phyloP scores from a whole-genome alignment of 2,113 vertebrate genomes.

The Labrus mixtus region DNA sequence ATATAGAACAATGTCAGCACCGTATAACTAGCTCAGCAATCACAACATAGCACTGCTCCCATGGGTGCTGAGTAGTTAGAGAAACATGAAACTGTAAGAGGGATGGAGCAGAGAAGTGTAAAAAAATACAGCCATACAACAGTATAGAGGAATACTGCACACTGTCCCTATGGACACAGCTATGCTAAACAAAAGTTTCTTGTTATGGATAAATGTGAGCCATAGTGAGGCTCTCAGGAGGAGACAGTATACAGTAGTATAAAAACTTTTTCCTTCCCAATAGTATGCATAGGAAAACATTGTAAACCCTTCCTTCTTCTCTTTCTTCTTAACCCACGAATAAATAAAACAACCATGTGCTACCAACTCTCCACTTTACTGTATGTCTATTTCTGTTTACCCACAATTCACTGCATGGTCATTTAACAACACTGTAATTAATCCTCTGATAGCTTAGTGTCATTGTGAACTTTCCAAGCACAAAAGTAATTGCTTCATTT shows the following conservation, averaged over 20 bases:
- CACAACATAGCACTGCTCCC: constrained; percentile 59
- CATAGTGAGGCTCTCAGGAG: constrained; percentile 31
- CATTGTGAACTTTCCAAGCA: constrained; percentile 63
- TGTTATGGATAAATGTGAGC: constrained; percentile 34
- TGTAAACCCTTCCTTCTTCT: background rate
- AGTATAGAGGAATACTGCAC: constrained; percentile 27
- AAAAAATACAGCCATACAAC: constrained; percentile 32
- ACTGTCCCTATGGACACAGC: constrained; percentile 33
- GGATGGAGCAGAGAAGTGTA: constrained; percentile 15
- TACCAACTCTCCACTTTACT: constrained; percentile 45
- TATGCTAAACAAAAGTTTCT: constrained; percentile 25
- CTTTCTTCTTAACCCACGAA: constrained; percentile 1
- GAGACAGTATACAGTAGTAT: constrained; percentile 7
- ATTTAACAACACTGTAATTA: constrained; percentile 61
- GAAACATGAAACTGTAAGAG: constrained; percentile 52
- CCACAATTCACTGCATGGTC: constrained; percentile 28
- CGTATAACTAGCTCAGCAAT: constrained; percentile 66
- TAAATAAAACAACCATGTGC: constrained; percentile 7
- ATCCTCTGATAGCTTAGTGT: constrained; percentile 53
- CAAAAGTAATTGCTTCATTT: constrained; percentile 67
- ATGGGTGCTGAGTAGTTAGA: constrained; percentile 54
- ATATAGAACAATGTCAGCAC: constrained; percentile 51
- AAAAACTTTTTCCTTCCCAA: constrained; percentile 9
- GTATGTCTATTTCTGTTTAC: constrained; percentile 40
- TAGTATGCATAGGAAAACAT: background rate